A percentile compares a stretch with the other conserved stretches of the same genome.
Evolutionary conservation across 2,888 invertebrate species (phyloP).

Genomic region (Drosophila meridiana): DNA sequence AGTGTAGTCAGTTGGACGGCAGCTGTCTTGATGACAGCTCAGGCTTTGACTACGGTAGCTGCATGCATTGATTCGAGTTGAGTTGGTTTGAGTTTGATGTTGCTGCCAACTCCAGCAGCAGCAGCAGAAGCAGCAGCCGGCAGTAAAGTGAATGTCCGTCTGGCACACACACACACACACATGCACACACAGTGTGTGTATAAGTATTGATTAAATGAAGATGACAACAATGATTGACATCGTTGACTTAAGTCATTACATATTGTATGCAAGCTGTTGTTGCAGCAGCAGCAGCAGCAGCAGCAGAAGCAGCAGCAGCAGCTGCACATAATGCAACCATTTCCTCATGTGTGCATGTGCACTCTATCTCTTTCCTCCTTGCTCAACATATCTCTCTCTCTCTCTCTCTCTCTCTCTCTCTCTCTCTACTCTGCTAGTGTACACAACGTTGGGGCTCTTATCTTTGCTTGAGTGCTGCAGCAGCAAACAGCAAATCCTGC

Average conservation of each 20-base stretch:
- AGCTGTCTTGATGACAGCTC: slow-evolving; percentile 53
- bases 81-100: slow-evolving; percentile 45
- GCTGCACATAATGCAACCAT: slow-evolving; percentile 52
- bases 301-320: slow-evolving; percentile 14
- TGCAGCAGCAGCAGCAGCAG: slow-evolving; percentile 20
- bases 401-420: neutral
- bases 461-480: slow-evolving; percentile 62
- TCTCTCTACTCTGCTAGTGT: slow-evolving; percentile 27
- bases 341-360: slow-evolving; percentile 26
- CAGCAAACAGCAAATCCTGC: slow-evolving; percentile 38
- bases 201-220: slow-evolving; percentile 71
- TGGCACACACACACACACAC: slow-evolving; percentile 17
- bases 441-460: slow-evolving; percentile 54
- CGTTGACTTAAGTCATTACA: slow-evolving; percentile 76
- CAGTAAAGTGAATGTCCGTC: slow-evolving; percentile 45
- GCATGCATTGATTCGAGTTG: slow-evolving; percentile 40
- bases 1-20: slow-evolving; percentile 34
- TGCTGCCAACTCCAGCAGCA: slow-evolving; percentile 55
- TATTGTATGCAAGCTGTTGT: slow-evolving; percentile 61
- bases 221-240: slow-evolving; percentile 71
- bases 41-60: slow-evolving; percentile 23
- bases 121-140: slow-evolving; percentile 28
- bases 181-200: slow-evolving; percentile 7
- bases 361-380: neutral
- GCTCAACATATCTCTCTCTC: neutral